Conservation (phyloP, 2,888 invertebrate species). For the Calameuta idolon region DNA sequence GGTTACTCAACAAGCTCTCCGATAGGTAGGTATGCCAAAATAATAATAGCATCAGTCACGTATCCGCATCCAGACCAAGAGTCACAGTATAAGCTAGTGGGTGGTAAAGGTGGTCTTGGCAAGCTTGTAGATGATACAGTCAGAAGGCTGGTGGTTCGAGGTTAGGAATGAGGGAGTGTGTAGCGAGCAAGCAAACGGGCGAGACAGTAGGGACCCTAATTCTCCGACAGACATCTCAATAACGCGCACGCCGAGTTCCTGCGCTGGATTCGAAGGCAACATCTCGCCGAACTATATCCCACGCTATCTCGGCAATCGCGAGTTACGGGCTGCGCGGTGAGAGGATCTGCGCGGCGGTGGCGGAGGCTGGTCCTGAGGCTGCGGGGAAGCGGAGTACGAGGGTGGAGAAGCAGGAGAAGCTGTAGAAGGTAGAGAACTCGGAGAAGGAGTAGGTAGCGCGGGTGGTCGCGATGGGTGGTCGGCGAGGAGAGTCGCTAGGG, state of each 20-base stretch:
- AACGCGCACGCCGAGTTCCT: slow-evolving; percentile 41
- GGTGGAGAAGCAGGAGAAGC: slow-evolving; percentile 22
- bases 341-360: slow-evolving; percentile 22
- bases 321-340: slow-evolving; percentile 39
- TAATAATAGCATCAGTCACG: background rate
- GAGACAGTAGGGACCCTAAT: slow-evolving; percentile 43
- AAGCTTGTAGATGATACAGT: background rate
- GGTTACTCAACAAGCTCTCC: background rate
- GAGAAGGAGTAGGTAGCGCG: background rate
- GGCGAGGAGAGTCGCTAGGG: slow-evolving; percentile 15
- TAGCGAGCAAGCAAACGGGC: background rate
- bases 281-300: slow-evolving; percentile 42
- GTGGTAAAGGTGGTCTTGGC: background rate
- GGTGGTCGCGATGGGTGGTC: background rate
- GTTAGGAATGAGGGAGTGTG: background rate
- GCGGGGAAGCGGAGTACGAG: slow-evolving; percentile 26
- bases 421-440: background rate
- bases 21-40: background rate
- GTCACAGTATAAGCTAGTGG: background rate
- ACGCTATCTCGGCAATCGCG: slow-evolving; percentile 55
- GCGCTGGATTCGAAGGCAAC: slow-evolving; percentile 8
- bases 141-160: background rate
- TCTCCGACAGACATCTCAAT: slow-evolving; percentile 60
- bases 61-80: background rate
- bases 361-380: background rate